Base-by-base conservation (phyloP, 2,888 invertebrate genomes). In the Liodrosophila aerea region DNA sequence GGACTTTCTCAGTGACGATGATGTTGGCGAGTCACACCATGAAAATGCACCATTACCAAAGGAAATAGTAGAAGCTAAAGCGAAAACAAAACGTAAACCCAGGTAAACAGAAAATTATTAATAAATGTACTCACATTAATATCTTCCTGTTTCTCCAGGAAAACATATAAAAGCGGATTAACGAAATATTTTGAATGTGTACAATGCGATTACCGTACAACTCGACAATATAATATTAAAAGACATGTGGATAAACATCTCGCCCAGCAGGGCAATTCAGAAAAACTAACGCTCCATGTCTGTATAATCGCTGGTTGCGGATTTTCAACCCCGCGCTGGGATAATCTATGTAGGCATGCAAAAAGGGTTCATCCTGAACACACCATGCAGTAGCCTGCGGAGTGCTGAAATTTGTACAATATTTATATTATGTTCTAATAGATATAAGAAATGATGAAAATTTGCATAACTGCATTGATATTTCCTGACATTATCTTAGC, bases 271-370 rank as follows among this genome's bases (percentile, higher is more conserved):
- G 57, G 45, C 34, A 12, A 16, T 11, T 45, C 13, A 11, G 16
- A 12, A 41, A 47, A 15, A 9, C 15, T 65, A 2, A 2, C 51
- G 2, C 7, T 65, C 0, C 70, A 70, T 34, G 70, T 70, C 1
- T 70, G 70, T 13, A 61, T 70, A 0, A 70, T 70, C 8, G 51
- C 70, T 11, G 44, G 61, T 8, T 70, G 70, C 13, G 59, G 65
- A 0, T 70, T 65, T 31, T 50, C 45, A 0, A 65, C 70, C 0
- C 50, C 58, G 0, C 61, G 70, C 1, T 70, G 65, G 71, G 70
- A 70, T 7, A 65, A 61, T 31, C 13, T 70, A 0, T 47, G 65
- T 31, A 31, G 70, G 9, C 70, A 70, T 5, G 58, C 70, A 0
- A 65, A 54, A 11, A 12, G 37, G 7, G 8, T 56, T 7, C 70